Evolutionary conservation across 2,113 vertebrate species (phyloP).

Genomic region (Bucco capensis): DNA sequence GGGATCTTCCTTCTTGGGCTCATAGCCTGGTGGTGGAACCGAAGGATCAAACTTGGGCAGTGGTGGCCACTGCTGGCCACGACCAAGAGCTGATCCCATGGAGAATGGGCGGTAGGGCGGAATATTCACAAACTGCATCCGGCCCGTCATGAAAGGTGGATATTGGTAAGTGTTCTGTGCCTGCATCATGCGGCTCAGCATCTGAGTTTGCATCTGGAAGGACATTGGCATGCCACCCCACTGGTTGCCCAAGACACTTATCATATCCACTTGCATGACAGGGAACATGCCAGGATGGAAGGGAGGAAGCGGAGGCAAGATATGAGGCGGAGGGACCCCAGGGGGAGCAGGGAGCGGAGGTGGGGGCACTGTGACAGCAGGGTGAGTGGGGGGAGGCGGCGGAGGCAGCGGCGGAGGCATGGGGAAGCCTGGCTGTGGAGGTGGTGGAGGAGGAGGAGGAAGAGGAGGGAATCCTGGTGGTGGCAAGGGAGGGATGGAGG

Average conservation of each 20-base stretch:
- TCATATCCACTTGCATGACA: slow-evolving; percentile 91
- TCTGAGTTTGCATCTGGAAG: slow-evolving; percentile 99
- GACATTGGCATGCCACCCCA: slow-evolving; percentile 96
- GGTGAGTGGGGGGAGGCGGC: slow-evolving; percentile 69
- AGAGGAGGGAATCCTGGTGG: slow-evolving; percentile 83
- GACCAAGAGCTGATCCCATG: slow-evolving; percentile 74
- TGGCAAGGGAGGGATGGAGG: slow-evolving; percentile 79
- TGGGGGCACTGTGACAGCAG: slow-evolving; percentile 62
- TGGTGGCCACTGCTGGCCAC: slow-evolving; percentile 85
- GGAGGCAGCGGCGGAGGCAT: slow-evolving; percentile 79
- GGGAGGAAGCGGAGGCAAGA: slow-evolving; percentile 80
- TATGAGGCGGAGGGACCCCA: slow-evolving; percentile 80
- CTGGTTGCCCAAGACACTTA: slow-evolving; percentile 86
- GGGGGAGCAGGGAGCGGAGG: slow-evolving; percentile 67
- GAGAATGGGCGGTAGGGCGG: slow-evolving; percentile 83
- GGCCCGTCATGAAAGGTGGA: slow-evolving; percentile 81
- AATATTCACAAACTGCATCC: slow-evolving; percentile 81
- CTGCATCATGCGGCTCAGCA: slow-evolving; percentile 96
- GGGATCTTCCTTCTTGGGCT: slow-evolving; percentile 92
- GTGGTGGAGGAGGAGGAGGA: slow-evolving; percentile 71
- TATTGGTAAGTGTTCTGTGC: slow-evolving; percentile 85
- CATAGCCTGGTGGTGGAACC: slow-evolving; percentile 91
- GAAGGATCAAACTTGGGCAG: slow-evolving; percentile 94
- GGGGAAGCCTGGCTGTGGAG: slow-evolving; percentile 69
- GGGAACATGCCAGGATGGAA: slow-evolving; percentile 87